Conservation (phyloP, 2,797 vertebrate genomes). For the Halcyon smyrnensis region DNA sequence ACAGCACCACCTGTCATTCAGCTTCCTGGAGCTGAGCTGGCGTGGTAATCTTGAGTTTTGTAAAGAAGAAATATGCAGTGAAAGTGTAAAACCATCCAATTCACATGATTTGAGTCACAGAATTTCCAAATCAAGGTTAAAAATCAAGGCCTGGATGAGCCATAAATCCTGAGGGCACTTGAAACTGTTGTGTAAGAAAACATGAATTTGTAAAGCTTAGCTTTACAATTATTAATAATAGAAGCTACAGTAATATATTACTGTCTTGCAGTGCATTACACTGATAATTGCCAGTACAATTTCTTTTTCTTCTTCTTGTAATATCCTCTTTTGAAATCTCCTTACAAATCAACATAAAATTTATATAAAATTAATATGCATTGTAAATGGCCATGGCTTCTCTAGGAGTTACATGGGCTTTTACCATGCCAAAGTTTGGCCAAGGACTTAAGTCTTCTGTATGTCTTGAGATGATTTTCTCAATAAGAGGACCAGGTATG, state of each 20-base stretch:
- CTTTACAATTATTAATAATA: not conserved
- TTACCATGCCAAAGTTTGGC: not conserved
- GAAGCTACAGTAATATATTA: not conserved
- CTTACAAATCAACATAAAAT: not conserved
- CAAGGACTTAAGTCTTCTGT: not conserved
- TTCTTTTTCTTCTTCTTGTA: not conserved
- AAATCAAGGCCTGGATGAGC: not conserved
- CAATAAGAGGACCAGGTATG: not conserved
- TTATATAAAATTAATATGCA: not conserved
- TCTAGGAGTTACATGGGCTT: not conserved
- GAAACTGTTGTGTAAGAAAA: not conserved
- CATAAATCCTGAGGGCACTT: not conserved
- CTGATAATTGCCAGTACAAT: accelerated
- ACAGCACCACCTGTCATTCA: not conserved
- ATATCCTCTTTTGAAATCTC: not conserved
- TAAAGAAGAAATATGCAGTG: not conserved
- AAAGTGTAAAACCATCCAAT: not conserved
- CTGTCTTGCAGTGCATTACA: not conserved
- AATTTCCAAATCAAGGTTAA: conserved; percentile 9
- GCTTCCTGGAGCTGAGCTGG: not conserved
- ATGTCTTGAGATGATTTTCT: not conserved
- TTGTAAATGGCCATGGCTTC: not conserved
- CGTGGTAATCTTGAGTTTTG: not conserved
- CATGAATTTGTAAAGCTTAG: not conserved
- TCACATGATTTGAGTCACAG: not conserved